A percentile compares a stretch with the other conserved stretches of the same genome.
These are phyloP conservation scores for Drosophila macrospina DNA, from an alignment of 2,888 invertebrate genomes.

Conservation along the genomic window DNA sequence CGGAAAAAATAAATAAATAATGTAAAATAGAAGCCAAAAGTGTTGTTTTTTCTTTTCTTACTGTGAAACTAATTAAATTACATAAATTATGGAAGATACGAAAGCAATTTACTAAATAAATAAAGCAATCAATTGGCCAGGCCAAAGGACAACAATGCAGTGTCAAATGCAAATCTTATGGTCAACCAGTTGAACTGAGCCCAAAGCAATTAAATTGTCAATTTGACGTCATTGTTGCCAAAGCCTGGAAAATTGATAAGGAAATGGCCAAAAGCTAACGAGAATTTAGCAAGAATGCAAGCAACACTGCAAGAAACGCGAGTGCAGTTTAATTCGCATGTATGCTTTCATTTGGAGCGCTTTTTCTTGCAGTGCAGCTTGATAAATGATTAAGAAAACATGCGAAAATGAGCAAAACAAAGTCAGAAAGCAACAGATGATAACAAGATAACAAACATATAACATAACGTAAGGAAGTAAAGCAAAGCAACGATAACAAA, in stretches of 20 bases:
- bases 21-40: constrained; percentile 12
- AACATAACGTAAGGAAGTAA: constrained; percentile 24
- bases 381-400: constrained; percentile 12
- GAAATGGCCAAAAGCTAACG: neutral
- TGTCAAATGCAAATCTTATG: constrained; percentile 17
- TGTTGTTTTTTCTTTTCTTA: neutral
- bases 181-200: neutral
- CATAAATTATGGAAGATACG: constrained; percentile 20
- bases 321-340: neutral
- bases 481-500: constrained; percentile 16
- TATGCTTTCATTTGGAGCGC: neutral
- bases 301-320: constrained; percentile 26
- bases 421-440: constrained; percentile 25
- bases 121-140: constrained; percentile 18
- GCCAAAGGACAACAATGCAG: constrained; percentile 18
- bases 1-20: constrained; percentile 14
- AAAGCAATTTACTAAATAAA: constrained; percentile 36
- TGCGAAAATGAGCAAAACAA: constrained; percentile 41
- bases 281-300: constrained; percentile 8
- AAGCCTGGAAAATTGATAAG: constrained; percentile 15
- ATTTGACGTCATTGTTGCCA: constrained; percentile 21
- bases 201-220: constrained; percentile 23
- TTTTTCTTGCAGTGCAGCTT: constrained; percentile 30
- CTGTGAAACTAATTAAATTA: constrained; percentile 25
- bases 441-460: constrained; percentile 24